Base-by-base conservation (phyloP, 2,888 invertebrate genomes). In the Tipula helvola region DNA sequence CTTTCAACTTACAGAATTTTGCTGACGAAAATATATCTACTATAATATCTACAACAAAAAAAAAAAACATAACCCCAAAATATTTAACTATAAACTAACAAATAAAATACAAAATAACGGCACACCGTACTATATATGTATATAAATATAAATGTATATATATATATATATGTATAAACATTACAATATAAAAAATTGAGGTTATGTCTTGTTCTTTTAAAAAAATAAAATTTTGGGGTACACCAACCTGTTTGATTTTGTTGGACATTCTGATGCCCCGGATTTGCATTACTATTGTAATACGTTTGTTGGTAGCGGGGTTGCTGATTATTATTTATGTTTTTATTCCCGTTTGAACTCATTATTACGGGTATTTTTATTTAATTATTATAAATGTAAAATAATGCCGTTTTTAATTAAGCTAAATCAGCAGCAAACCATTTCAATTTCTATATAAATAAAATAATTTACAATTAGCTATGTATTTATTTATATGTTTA, bases 401-500 rank as follows among this genome's bases (percentile, higher is more conserved):
- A 44, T 44, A 5, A 12, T 44, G 44, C 10, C 10, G 41, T 5
- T 41, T 41, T 41, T 41, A 3, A 1, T 44, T 44, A 44, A 44
- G 44, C 44, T 44, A 44, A 44, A 44, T 44, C 44, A 44, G 44
- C 44, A 44, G 44, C 44, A 44, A 44, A 44, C 44, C 44, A 44
- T 44, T 44, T 44, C 10, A 44, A 44, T 44, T 44, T 44, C 44
- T 44, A 12, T 44, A 1, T 44, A 44, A 5, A 39, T 44, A 71
- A 71, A 71, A 71, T 5, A 71, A 16, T 83, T 36, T 83, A 83
- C 12, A 83, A 36, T 36, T 83, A 83, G 36, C n/a, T 52, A 52
- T 52, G 2, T 52, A 52, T n/a, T 12, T 44, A 44, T 85, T 39
- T 87, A 84, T 84, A 85, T 86, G 71, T 87, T 52, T 18, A 47